These are phyloP conservation scores for Trissolcus brochymenae DNA, from an alignment of 2,888 invertebrate genomes.

Conservation along the genomic window DNA sequence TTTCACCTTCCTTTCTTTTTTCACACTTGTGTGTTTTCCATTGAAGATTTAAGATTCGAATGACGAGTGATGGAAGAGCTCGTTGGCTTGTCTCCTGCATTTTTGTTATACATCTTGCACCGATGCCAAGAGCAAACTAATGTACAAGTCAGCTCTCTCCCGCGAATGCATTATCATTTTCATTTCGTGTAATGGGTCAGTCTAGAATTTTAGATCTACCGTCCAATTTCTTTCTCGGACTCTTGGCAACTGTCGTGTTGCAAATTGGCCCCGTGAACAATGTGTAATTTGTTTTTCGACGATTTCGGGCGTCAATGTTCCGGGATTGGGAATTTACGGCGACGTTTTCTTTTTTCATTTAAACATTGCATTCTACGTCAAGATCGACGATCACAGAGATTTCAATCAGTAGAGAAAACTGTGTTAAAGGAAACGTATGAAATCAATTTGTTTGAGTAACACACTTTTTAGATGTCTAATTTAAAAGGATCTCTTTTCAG, in stretches of 20 bases:
- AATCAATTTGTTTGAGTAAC: too few species aligned
- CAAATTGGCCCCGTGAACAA: slow-evolving; percentile 22
- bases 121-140: slow-evolving; percentile 30
- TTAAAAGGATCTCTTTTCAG: too few species aligned
- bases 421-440: too few species aligned
- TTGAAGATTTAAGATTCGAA: slow-evolving; percentile 6
- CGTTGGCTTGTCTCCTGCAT: slow-evolving; percentile 35
- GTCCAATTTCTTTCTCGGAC: slow-evolving; percentile 17
- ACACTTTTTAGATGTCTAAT: too few species aligned
- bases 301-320: slow-evolving; percentile 9
- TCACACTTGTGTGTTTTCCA: neutral
- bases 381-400: too few species aligned
- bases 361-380: too few species aligned
- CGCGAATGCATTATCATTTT: slow-evolving; percentile 35
- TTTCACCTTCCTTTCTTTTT: neutral
- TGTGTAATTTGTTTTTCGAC: slow-evolving; percentile 22
- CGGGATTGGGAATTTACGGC: too few species aligned
- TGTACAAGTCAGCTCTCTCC: slow-evolving; percentile 8
- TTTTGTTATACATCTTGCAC: slow-evolving; percentile 34
- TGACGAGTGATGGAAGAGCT: slow-evolving; percentile 25
- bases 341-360: too few species aligned
- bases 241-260: slow-evolving; percentile 31
- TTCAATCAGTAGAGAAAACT: too few species aligned
- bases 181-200: slow-evolving; percentile 34
- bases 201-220: slow-evolving; percentile 16